Base-by-base conservation (phyloP, 2,888 invertebrate species). In the Cabera pusaria region DNA sequence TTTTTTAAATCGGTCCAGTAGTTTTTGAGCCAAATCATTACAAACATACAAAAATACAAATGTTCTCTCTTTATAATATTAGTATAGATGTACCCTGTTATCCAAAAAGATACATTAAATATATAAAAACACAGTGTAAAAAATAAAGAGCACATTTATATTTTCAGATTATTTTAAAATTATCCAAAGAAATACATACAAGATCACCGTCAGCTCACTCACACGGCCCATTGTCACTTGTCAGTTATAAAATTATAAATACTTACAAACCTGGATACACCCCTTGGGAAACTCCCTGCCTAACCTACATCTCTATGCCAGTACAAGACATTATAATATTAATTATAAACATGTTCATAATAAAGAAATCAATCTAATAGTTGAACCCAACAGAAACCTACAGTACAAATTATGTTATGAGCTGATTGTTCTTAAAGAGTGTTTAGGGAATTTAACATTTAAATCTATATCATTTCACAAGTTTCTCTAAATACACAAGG, bases 101-200 rank as follows among this genome's bases (percentile, higher is more conserved):
- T 41, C 41, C 42, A 35, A 44, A 49, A 32, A 42, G 32, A 53
- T 44, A 53, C 4, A 14, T 19, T 19, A 24, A 27, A 27, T 49
- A 58, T n/a, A n/a, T 49, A 56, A 45, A 54, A 46, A 53, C 49
- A 53, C 47, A 49, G 54, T 47, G 49, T 47, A 56, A 51, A 35
- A 41, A 44, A 36, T 5, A 48, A 40, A 29, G 37, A 25, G 29
- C 36, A 40, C 31, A 34, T 39, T 16, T 59, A 43, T 56, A 29
- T 29, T 25, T 24, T 26, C 11, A 26, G 22, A 66, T 64, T 59
- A 56, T 70, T 74, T 68, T 61, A 72, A 70, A 73, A 77, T 72
- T 71, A 65, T 72, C 67, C 53, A 70, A 65, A 61, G 71, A 74
- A 74, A 87, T 87, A 88, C 87, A 88, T 87, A 88, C 86, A 81